Percentiles rank a stretch among this genome's conserved stretches.
phyloP scores from a whole-genome alignment of 2,888 invertebrate species.

The Serripes groenlandicus region DNA sequence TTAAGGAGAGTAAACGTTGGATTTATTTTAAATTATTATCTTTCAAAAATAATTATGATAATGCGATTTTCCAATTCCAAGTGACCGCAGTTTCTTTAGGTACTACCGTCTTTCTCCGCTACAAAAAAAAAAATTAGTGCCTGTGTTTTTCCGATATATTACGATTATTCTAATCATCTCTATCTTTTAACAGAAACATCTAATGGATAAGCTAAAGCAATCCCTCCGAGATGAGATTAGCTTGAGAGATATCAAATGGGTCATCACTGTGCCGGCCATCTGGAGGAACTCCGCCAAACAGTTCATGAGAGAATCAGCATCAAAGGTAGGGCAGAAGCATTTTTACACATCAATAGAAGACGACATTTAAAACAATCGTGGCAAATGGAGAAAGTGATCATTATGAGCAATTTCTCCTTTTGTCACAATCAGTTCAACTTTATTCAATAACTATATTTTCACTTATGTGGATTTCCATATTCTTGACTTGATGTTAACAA shows the following conservation, averaged over 20 bases:
- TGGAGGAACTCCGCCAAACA: constrained; percentile 63
- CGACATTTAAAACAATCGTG: not conserved
- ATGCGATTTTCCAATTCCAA: too few species aligned
- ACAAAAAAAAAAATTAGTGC: too few species aligned
- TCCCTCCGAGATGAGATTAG: constrained; percentile 37
- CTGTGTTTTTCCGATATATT: too few species aligned
- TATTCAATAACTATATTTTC: too few species aligned
- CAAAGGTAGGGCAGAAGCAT: constrained; percentile 39
- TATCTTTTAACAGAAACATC: constrained; percentile 38
- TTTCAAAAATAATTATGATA: too few species aligned
- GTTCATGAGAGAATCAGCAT: constrained; percentile 60
- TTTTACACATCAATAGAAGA: not conserved
- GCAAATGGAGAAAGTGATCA: not conserved
- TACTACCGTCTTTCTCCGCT: too few species aligned
- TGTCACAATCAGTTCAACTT: not conserved
- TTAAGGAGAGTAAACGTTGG: too few species aligned
- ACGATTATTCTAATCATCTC: not conserved
- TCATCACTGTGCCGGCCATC: constrained; percentile 61
- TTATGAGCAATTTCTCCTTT: not conserved
- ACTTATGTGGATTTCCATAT: too few species aligned
- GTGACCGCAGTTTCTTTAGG: too few species aligned
- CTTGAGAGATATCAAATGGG: constrained; percentile 57
- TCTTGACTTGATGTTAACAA: too few species aligned
- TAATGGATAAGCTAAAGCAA: constrained; percentile 46
- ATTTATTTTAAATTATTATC: too few species aligned